Percentiles rank a stretch among this genome's conserved stretches.
Evolutionary conservation across 2,797 vertebrate species (phyloP).

Genomic region (Prunella strophiata): DNA sequence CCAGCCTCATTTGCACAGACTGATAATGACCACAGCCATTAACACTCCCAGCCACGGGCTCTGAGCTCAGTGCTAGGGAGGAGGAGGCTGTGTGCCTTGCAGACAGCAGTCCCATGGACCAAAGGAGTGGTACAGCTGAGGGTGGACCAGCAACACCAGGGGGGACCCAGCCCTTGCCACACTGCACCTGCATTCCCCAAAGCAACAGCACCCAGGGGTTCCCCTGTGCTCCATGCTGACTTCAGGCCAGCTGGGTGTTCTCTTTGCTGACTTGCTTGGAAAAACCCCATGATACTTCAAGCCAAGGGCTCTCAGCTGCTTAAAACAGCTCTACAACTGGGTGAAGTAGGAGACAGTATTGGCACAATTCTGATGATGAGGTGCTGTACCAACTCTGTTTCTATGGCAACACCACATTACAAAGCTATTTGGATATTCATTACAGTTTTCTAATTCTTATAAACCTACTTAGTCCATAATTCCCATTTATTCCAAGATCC

Average conservation of each 20-base stretch:
- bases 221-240: background rate
- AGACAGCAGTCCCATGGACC: background rate
- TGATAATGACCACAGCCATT: background rate
- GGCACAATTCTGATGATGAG: conserved; percentile 2
- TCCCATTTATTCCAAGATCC: background rate
- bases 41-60: background rate
- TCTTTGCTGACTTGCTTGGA: background rate
- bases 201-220: background rate
- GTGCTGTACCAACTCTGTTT: conserved; percentile 11
- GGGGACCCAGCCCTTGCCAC: background rate
- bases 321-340: conserved; percentile 5
- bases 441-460: background rate
- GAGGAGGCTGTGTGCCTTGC: background rate
- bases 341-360: conserved; percentile 3
- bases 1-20: background rate
- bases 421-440: conserved; percentile 16
- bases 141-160: background rate
- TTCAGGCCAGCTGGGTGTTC: background rate
- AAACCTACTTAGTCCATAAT: background rate
- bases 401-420: background rate
- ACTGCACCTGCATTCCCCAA: rapidly evolving
- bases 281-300: background rate
- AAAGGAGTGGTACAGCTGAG: background rate
- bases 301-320: background rate
- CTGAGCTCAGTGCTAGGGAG: rapidly evolving